Evolutionary conservation across 2,797 vertebrate species (phyloP).

Genomic region (Amphiprion clarkii): DNA sequence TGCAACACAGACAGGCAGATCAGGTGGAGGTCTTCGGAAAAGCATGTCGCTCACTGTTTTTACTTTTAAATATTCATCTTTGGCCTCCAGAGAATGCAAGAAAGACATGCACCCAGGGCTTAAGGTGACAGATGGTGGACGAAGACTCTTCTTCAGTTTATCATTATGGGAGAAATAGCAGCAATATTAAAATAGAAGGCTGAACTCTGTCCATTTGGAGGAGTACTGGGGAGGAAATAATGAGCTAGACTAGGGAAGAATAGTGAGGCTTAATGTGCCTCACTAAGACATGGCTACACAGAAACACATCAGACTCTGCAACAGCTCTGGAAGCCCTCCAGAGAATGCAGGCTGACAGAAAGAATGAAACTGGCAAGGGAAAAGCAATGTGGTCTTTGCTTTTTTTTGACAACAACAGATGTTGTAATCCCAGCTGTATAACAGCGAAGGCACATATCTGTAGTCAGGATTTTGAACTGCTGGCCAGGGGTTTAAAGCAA

Average conservation of each 20-base stretch:
- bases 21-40: not conserved
- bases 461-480: constrained; percentile 48
- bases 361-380: constrained; percentile 61
- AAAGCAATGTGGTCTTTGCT: constrained; percentile 50
- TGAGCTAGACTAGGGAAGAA: constrained; percentile 46
- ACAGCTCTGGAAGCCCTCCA: constrained; percentile 53
- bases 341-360: constrained; percentile 58
- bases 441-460: constrained; percentile 55
- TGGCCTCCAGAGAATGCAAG: constrained; percentile 6
- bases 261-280: constrained; percentile 38
- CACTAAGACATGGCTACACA: constrained; percentile 30
- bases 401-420: constrained; percentile 71
- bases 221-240: constrained; percentile 42
- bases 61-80: constrained; percentile 27
- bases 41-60: constrained; percentile 17
- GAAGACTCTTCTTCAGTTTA: constrained; percentile 24
- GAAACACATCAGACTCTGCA: constrained; percentile 53
- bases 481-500: constrained; percentile 68
- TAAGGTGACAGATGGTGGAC: constrained; percentile 36
- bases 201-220: constrained; percentile 29
- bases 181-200: constrained; percentile 14
- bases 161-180: constrained; percentile 27
- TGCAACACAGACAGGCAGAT: constrained; percentile 8
- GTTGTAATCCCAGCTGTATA: constrained; percentile 69
- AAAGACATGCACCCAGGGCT: constrained; percentile 9